Percentiles rank a stretch among this genome's conserved stretches.
Evolutionary conservation across 2,113 vertebrate genomes (phyloP).

Genomic region (Coracopsis vasa): DNA sequence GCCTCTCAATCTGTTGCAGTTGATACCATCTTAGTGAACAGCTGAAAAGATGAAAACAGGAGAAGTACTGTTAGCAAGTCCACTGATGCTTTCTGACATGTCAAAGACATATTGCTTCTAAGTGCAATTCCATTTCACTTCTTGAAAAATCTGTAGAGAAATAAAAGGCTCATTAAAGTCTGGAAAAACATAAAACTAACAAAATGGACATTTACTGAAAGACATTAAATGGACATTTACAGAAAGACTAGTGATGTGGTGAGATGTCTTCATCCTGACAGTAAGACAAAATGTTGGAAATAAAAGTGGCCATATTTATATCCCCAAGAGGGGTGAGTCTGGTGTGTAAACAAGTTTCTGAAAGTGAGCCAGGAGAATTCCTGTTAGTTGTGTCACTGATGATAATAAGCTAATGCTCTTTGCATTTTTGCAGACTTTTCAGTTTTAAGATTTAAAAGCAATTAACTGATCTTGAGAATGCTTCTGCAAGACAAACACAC

Average conservation of each 20-base stretch:
- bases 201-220: not conserved
- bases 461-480: not conserved
- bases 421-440: not conserved
- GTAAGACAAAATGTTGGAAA: not conserved
- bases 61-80: not conserved
- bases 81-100: not conserved
- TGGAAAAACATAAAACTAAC: not conserved
- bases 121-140: not conserved
- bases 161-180: not conserved
- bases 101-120: not conserved
- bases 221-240: not conserved
- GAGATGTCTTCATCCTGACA: not conserved
- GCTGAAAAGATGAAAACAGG: not conserved
- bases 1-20: not conserved
- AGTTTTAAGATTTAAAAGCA: not conserved
- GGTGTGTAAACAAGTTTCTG: slow-evolving; percentile 12
- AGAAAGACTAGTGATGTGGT: not conserved
- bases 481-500: not conserved
- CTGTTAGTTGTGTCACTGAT: not conserved
- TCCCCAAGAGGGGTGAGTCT: not conserved
- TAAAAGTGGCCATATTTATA: not conserved
- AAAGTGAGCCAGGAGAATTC: slow-evolving; percentile 23
- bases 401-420: slow-evolving; percentile 1
- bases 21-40: not conserved
- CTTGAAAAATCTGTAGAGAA: not conserved